These are phyloP conservation scores for Helicoverpa assulta DNA, from an alignment of 2,888 invertebrate genomes.

Conservation along the genomic window DNA sequence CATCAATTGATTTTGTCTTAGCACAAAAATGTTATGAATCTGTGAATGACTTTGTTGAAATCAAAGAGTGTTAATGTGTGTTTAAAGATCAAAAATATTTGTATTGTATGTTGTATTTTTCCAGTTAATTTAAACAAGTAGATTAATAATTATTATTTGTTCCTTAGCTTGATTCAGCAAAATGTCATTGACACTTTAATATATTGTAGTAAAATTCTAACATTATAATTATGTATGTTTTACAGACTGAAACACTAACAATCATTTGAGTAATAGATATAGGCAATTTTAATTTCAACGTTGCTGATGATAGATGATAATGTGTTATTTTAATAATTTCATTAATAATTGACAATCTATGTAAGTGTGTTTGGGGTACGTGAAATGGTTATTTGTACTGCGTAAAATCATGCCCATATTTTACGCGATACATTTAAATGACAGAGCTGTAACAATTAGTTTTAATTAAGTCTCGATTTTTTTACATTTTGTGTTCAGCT, in stretches of 20 bases:
- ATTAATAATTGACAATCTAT: constrained; percentile 10
- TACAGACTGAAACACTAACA: constrained; percentile 80
- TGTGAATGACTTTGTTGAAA: constrained; percentile 25
- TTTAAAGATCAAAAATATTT: constrained; percentile 14
- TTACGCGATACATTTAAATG: constrained; percentile 26
- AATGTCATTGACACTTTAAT: constrained; percentile 34
- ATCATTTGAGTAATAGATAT: constrained; percentile 53
- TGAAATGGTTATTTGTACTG: constrained; percentile 14
- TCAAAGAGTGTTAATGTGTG: constrained; percentile 3
- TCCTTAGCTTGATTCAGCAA: constrained; percentile 13
- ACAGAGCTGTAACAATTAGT: constrained; percentile 43
- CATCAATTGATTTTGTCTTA: constrained; percentile 19
- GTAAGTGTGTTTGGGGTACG: constrained; percentile 16
- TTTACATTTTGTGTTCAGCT: constrained; percentile 68
- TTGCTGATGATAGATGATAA: background rate
- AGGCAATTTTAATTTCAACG: constrained; percentile 29
- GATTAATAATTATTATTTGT: constrained; percentile 9
- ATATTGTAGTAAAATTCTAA: constrained; percentile 48
- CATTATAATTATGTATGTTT: constrained; percentile 66
- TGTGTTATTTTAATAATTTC: constrained; percentile 8
- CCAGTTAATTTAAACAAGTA: background rate
- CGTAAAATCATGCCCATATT: constrained; percentile 34
- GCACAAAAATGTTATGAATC: constrained; percentile 45
- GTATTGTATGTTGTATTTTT: constrained; percentile 15
- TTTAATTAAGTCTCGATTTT: constrained; percentile 49